phyloP scores from a whole-genome alignment of 2,113 vertebrate genomes.

The Paracanthobrama guichenoti region DNA sequence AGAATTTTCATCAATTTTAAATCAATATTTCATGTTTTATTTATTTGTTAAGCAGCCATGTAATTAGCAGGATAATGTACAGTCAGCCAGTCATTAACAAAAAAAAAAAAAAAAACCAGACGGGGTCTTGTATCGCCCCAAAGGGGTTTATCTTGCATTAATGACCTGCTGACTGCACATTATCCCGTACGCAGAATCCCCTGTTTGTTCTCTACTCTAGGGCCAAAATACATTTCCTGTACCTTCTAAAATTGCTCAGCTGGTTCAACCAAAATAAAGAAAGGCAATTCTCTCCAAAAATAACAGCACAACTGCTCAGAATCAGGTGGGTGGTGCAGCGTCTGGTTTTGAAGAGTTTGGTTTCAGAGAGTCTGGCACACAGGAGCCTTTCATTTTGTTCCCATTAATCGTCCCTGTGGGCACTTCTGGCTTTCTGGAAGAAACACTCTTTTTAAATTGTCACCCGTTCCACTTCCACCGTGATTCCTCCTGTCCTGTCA shows the following conservation, averaged over 20 bases:
- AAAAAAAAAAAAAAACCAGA: neutral
- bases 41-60: neutral
- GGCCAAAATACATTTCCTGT: conserved; percentile 36
- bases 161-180: neutral
- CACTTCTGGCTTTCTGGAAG: conserved; percentile 1
- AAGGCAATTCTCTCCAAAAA: conserved; percentile 55
- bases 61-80: conserved; percentile 11
- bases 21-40: neutral
- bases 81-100: neutral
- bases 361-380: conserved; percentile 46
- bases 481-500: neutral
- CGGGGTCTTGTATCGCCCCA: neutral
- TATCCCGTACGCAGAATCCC: neutral
- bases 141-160: neutral
- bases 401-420: conserved; percentile 49
- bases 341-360: conserved; percentile 42
- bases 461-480: neutral
- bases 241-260: conserved; percentile 51
- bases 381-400: conserved; percentile 44
- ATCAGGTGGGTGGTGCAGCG: conserved; percentile 10
- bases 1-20: neutral
- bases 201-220: neutral
- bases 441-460: neutral
- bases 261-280: conserved; percentile 54
- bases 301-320: conserved; percentile 44